Base-by-base conservation (phyloP, 1,140 invertebrate species). In the Globodera rostochiensis region DNA sequence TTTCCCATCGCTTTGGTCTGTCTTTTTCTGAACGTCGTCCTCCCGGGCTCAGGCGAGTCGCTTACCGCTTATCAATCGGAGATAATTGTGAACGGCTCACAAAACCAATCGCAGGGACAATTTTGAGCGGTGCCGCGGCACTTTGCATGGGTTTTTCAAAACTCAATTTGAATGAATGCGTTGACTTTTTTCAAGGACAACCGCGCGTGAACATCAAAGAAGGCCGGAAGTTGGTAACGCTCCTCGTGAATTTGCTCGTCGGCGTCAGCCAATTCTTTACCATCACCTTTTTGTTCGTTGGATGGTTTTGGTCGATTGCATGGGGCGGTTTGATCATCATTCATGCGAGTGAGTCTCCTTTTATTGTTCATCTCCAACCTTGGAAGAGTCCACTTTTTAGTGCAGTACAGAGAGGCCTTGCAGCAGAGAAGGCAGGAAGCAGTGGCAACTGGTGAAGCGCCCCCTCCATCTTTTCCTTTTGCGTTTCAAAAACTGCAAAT, bases 221-320 rank as follows among this genome's bases (percentile, higher is more conserved):
- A 74, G 88, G 85, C 86, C 45, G 86, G 13, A 88, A 87, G 83
- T 91, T 95, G 69, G 94, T 94, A 86, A 91, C 94, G 6, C 93
- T 95, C 82, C 92, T 94, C 79, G 94, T 96, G 49, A 94, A 97
- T 91, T 90, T 94, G 19, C 91, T 95, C 82, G 94, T 97, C 60
- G 95, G 95, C 0, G 91, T 94, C 36, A 93, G 94, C 53, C 96
- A 97, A 90, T 91, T 95, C 74, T 96, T 96, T 91, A 96, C 95
- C 6, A 94, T 97, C n/a, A 92, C 96, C 45, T 97, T 97, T 90
- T 94, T 95, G 82, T 92, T 97, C 8, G 95, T 98, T 49, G 96
- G 96, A 5, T 98, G 96, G 96, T 95, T 96, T 82, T 98, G 96
- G 96, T 96, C 95, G 50, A 94, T 97, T 76, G 96, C 95, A 92